phyloP scores from a whole-genome alignment of 2,888 invertebrate genomes.

The Achlya flavicornis region DNA sequence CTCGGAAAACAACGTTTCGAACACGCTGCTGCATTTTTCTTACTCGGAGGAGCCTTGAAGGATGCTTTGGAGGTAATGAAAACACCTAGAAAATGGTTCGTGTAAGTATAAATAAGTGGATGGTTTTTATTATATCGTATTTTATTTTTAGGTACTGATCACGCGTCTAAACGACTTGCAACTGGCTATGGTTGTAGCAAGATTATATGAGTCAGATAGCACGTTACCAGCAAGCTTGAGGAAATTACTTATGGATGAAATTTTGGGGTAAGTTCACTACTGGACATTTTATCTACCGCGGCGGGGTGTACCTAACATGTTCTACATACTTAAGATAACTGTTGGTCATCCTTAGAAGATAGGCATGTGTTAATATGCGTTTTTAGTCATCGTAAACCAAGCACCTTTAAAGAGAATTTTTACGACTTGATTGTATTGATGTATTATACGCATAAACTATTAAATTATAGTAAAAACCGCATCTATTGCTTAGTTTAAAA shows the following conservation, averaged over 20 bases:
- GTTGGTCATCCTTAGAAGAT: too few species aligned
- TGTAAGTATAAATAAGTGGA: slow-evolving; percentile 1
- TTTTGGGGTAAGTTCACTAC: slow-evolving; percentile 82
- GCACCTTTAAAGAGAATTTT: too few species aligned
- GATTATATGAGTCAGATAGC: slow-evolving; percentile 94
- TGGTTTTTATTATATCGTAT: slow-evolving; percentile 21
- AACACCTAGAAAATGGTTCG: neutral
- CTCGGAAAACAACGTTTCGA: slow-evolving; percentile 98
- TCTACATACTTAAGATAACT: too few species aligned
- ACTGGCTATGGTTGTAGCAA: slow-evolving; percentile 95
- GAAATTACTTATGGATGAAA: slow-evolving; percentile 90
- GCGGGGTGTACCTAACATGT: too few species aligned
- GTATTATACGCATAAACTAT: too few species aligned
- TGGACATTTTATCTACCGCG: neutral
- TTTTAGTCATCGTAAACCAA: too few species aligned
- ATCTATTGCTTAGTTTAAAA: too few species aligned
- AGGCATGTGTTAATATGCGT: too few species aligned
- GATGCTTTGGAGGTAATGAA: slow-evolving; percentile 95
- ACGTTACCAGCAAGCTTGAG: slow-evolving; percentile 88
- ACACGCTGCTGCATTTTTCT: slow-evolving; percentile 99
- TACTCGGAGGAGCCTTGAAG: slow-evolving; percentile 95
- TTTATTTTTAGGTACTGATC: slow-evolving; percentile 87
- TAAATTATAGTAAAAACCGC: too few species aligned
- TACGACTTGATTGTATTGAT: too few species aligned
- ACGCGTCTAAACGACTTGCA: slow-evolving; percentile 97